Evolutionary conservation across 1,140 invertebrate genomes (phyloP).

Genomic region (Diploscapter pachys): DNA sequence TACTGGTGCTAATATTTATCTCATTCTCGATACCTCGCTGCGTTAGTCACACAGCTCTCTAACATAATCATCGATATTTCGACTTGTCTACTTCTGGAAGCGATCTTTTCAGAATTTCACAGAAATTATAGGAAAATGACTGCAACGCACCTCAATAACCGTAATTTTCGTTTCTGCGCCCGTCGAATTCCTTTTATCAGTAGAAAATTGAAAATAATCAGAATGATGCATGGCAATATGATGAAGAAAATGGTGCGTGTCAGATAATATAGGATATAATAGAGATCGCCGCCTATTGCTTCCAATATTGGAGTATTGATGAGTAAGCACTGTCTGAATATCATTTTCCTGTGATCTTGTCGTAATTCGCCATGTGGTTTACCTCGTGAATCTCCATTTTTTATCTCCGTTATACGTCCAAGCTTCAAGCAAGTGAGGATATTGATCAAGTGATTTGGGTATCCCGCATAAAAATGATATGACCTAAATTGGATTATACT

Average conservation of each 20-base stretch:
- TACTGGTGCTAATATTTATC: no score
- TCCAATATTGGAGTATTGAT: constrained; percentile 38
- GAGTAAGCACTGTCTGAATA: background rate
- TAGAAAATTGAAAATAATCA: constrained; percentile 82
- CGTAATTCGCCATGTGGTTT: background rate
- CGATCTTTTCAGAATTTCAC: background rate
- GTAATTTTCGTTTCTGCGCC: constrained; percentile 70
- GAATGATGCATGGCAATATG: constrained; percentile 77
- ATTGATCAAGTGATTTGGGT: constrained; percentile 54
- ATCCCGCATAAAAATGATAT: constrained; percentile 53
- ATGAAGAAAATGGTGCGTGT: constrained; percentile 87
- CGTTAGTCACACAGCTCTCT: constrained; percentile 12
- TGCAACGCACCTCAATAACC: constrained; percentile 47
- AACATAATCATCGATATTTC: constrained; percentile 6
- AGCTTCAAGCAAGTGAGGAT: constrained; percentile 52
- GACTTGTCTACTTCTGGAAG: constrained; percentile 9
- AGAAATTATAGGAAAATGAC: background rate
- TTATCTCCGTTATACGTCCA: constrained; percentile 45
- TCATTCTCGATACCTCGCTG: constrained; percentile 9
- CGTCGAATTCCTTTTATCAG: constrained; percentile 78
- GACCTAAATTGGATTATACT: constrained; percentile 6
- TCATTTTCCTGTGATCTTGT: background rate
- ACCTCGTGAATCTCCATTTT: constrained; percentile 45
- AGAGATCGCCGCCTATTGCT: constrained; percentile 49
- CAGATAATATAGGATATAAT: constrained; percentile 62